Conservation (phyloP, 2,113 vertebrate genomes). For the Amazona guildingii region DNA sequence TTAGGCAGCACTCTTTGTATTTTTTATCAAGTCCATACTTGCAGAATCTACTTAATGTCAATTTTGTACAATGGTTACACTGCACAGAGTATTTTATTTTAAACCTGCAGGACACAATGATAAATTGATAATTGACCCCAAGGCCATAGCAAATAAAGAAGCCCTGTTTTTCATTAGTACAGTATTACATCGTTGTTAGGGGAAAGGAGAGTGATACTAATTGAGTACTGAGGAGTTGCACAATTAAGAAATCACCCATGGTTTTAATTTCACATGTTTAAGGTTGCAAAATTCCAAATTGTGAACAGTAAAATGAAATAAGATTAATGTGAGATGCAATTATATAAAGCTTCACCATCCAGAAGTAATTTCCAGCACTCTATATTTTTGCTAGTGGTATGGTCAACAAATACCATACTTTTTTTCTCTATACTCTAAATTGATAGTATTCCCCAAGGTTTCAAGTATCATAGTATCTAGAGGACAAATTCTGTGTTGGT, state of each 20-base stretch:
- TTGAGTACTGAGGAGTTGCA: conserved; percentile 58
- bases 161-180: conserved; percentile 85
- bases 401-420: background rate
- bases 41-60: conserved; percentile 84
- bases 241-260: conserved; percentile 66
- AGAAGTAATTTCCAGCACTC: background rate
- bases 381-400: background rate
- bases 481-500: background rate
- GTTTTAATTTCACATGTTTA: conserved; percentile 64
- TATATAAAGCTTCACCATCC: background rate
- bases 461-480: background rate
- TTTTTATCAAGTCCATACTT: conserved; percentile 85
- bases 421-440: background rate
- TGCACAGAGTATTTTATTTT: conserved; percentile 78
- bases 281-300: conserved; percentile 44
- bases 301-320: conserved; percentile 57
- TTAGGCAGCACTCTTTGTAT: conserved; percentile 78
- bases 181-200: conserved; percentile 73
- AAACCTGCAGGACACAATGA: conserved; percentile 82
- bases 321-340: conserved; percentile 34
- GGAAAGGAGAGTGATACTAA: conserved; percentile 52
- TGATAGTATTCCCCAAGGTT: background rate
- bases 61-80: conserved; percentile 77
- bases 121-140: conserved; percentile 88
- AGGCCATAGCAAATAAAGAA: conserved; percentile 85